These are phyloP conservation scores for Rotaria sp. DNA, from an alignment of 2,888 invertebrate species.

Conservation along the genomic window DNA sequence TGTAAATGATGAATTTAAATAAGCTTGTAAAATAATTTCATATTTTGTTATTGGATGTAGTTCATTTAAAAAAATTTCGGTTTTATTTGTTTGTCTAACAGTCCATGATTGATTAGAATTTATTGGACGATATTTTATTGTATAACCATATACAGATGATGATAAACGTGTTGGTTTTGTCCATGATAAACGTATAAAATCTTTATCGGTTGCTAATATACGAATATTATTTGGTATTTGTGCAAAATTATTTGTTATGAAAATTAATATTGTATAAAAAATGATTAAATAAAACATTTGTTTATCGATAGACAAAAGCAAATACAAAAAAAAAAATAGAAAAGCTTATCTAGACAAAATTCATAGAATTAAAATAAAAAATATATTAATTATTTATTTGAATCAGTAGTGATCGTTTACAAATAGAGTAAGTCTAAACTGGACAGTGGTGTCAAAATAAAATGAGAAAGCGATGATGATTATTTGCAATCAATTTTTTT, in stretches of 20 bases:
- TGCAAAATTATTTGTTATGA: neutral
- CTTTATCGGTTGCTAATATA: neutral
- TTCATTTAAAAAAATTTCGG: neutral
- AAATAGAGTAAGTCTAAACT: neutral
- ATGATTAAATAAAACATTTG: neutral
- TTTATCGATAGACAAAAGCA: neutral
- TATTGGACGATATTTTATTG: neutral
- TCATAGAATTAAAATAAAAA: neutral
- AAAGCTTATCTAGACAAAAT: neutral
- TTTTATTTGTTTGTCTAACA: neutral
- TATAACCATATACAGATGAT: neutral
- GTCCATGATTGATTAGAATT: neutral
- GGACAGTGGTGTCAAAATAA: neutral
- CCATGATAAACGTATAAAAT: conserved; percentile 4
- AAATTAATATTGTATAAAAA: neutral
- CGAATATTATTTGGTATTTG: neutral
- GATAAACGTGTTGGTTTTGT: neutral
- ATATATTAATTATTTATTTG: neutral
- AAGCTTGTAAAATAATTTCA: neutral
- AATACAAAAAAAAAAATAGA: neutral
- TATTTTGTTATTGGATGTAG: conserved; percentile 16
- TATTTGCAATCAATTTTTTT: neutral
- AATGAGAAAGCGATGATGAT: neutral
- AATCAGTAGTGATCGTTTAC: neutral
- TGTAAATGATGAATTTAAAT: conserved; percentile 7